Percentiles rank a stretch among this genome's conserved stretches.
These are phyloP conservation scores for Argya squamiceps DNA, from an alignment of 2,797 vertebrate species.

Conservation along the genomic window DNA sequence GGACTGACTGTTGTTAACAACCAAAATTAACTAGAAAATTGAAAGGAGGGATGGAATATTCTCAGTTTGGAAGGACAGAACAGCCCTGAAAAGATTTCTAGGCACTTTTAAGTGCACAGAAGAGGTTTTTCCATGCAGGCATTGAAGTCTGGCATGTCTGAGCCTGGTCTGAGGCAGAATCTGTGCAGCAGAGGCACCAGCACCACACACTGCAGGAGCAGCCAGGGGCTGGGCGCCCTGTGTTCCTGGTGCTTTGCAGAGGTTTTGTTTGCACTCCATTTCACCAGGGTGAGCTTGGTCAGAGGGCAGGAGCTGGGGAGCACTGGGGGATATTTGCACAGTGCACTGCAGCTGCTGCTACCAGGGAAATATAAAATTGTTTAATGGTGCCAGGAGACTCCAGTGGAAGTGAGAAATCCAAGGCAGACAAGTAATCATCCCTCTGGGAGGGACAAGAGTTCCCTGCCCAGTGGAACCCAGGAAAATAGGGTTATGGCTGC, in stretches of 20 bases:
- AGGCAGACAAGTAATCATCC: neutral
- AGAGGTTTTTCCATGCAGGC: neutral
- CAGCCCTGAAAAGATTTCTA: neutral
- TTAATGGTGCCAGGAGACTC: neutral
- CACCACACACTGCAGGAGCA: accelerated
- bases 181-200: neutral
- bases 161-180: neutral
- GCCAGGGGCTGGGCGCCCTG: neutral
- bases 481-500: neutral
- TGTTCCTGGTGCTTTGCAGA: neutral
- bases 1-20: neutral
- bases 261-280: neutral
- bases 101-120: neutral
- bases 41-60: accelerated
- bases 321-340: neutral
- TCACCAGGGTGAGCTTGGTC: neutral
- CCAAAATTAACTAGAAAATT: neutral
- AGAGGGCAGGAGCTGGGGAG: neutral
- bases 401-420: neutral
- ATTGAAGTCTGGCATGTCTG: neutral
- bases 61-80: neutral
- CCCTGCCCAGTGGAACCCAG: neutral
- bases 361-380: neutral
- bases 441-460: neutral
- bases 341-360: neutral